Evolutionary conservation across 1,140 invertebrate species (phyloP).

Genomic region (Lepidurus apus): DNA sequence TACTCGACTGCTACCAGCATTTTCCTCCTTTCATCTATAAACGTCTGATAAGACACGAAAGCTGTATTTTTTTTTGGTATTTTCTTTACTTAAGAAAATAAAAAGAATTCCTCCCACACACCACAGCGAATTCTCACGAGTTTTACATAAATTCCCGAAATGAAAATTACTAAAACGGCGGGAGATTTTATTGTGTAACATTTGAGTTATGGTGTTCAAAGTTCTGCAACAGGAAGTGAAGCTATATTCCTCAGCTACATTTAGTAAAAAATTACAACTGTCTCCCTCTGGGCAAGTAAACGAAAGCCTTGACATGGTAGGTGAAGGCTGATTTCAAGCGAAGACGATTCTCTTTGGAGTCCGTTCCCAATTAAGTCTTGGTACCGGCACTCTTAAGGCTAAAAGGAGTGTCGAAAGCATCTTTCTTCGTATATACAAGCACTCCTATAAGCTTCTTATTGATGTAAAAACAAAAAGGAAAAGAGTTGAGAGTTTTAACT

Average conservation of each 20-base stretch:
- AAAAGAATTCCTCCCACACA: too few species aligned
- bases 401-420: background rate
- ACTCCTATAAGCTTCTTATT: background rate
- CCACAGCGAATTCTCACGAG: too few species aligned
- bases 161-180: too few species aligned
- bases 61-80: too few species aligned
- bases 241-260: background rate
- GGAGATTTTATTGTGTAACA: too few species aligned
- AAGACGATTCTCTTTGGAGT: background rate
- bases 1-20: too few species aligned
- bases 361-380: background rate
- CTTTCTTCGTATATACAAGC: background rate
- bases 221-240: background rate
- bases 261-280: background rate
- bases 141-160: too few species aligned
- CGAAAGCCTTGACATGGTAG: slow-evolving; percentile 11
- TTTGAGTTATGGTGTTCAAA: too few species aligned
- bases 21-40: too few species aligned
- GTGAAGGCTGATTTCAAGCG: slow-evolving; percentile 9
- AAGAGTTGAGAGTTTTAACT: background rate
- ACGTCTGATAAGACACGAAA: too few species aligned
- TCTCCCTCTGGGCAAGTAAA: background rate
- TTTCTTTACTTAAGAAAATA: too few species aligned
- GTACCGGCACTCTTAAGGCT: background rate
- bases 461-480: too few species aligned